A percentile compares a stretch with the other conserved stretches of the same genome.
Evolutionary conservation across 2,888 invertebrate genomes (phyloP).

Genomic region (Electrophaes corylata): DNA sequence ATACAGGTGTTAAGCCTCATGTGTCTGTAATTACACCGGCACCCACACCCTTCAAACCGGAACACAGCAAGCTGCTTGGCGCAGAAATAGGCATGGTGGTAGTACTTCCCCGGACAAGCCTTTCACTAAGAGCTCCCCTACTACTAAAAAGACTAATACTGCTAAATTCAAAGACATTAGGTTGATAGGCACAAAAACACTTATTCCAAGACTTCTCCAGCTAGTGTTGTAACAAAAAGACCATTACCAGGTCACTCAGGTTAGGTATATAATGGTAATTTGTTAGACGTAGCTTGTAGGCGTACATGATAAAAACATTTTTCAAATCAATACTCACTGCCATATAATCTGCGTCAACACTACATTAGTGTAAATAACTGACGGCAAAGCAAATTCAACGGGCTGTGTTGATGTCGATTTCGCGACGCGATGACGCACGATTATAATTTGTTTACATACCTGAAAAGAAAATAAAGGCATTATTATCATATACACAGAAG

Average conservation of each 20-base stretch:
- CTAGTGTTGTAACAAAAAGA: neutral
- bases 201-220: neutral
- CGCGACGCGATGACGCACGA: slow-evolving; percentile 17
- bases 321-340: slow-evolving; percentile 24
- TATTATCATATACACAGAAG: neutral
- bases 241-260: neutral
- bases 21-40: too few species aligned
- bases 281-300: neutral
- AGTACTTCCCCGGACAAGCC: too few species aligned
- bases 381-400: too few species aligned
- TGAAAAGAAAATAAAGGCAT: slow-evolving; percentile 44
- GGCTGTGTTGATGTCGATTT: slow-evolving; percentile 30
- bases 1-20: too few species aligned
- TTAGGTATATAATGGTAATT: slow-evolving; percentile 2
- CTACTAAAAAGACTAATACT: too few species aligned
- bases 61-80: too few species aligned
- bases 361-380: slow-evolving; percentile 22
- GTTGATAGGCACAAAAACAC: too few species aligned
- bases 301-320: slow-evolving; percentile 1
- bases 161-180: neutral
- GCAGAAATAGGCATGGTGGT: too few species aligned
- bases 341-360: slow-evolving; percentile 10
- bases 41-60: too few species aligned
- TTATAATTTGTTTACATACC: slow-evolving; percentile 48
- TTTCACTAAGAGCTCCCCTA: too few species aligned